These are phyloP conservation scores for Festucalex cinctus DNA, from an alignment of 2,113 vertebrate species.

Conservation along the genomic window DNA sequence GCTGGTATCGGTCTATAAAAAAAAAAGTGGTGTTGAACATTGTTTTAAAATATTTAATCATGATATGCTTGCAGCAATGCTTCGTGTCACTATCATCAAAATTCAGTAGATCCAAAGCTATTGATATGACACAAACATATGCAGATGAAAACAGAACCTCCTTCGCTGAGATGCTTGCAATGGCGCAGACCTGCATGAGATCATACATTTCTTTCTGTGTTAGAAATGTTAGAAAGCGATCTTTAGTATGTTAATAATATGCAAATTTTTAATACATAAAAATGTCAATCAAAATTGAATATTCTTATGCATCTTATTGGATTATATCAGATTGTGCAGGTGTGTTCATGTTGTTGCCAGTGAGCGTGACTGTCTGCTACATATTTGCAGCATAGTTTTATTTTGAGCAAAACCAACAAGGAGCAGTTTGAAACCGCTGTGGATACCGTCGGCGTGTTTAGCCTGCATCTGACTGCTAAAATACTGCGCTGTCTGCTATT, in stretches of 20 bases:
- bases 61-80: too few species aligned
- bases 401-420: slow-evolving; percentile 9
- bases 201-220: not conserved
- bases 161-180: too few species aligned
- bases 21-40: too few species aligned
- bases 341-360: not conserved
- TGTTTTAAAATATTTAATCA: too few species aligned
- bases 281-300: not conserved
- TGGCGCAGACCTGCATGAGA: too few species aligned
- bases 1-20: too few species aligned
- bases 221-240: not conserved
- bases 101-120: too few species aligned
- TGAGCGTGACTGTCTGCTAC: not conserved
- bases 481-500: slow-evolving; percentile 28
- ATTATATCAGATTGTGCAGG: not conserved
- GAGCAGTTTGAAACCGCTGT: slow-evolving; percentile 5
- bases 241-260: too few species aligned
- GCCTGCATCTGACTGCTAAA: slow-evolving; percentile 18
- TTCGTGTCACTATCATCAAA: too few species aligned
- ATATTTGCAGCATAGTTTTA: slow-evolving; percentile 4
- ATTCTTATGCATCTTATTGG: not conserved
- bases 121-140: too few species aligned
- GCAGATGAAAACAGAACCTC: too few species aligned
- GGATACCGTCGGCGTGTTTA: slow-evolving; percentile 20
- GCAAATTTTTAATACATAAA: not conserved